Evolutionary conservation across 2,888 invertebrate species (phyloP), one percentile per base, ranked within the genome.

Genomic region (Tuta absoluta): DNA sequence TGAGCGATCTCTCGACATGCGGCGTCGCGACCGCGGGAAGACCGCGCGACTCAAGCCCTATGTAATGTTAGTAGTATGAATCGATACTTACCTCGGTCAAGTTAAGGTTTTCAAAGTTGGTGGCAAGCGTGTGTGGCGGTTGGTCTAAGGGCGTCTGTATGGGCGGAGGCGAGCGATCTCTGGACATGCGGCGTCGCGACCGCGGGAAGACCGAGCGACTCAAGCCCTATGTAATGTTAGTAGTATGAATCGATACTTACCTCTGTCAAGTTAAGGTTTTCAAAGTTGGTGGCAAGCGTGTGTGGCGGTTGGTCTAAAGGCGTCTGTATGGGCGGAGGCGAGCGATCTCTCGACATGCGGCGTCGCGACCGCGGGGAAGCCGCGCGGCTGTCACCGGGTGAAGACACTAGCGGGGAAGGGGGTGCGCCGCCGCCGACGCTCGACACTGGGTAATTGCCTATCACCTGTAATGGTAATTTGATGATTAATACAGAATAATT

Each of bases 341-440:
- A 88, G 67, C 90, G 89, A 67, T 86, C 87, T 70, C 91, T 92
- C 64, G 93, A 93, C 74, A 88, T 83, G 74, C 93, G 86, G 62
- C 85, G 86, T 2, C 87, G 82, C n/a, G 93, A 83, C 70, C 92
- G 93, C 4, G 95, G 95, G 62, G 95, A 95, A 41, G 93, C 93
- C 62, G 95, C 93, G 75, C 95, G 93, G 75, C 96, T 96, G 80
- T 95, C 95, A 67, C 95, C 94, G 57, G 96, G 96, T 56, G 97
- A 96, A 62, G 95, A 94, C 79, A 95, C 93, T 83, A 95, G 93
- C 12, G 96, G 95, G 60, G 96, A 95, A 68, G 94, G 87, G 62
- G 95, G 93, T 70, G 82, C 82, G 0, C 66, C 67, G 41, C 67
- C 66, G 12, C 65, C 62, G 23, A 12, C n/a, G 41, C 41, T 41